Evolutionary conservation across 2,888 invertebrate species (phyloP).

Genomic region (Rambutsinella grinnellia): DNA sequence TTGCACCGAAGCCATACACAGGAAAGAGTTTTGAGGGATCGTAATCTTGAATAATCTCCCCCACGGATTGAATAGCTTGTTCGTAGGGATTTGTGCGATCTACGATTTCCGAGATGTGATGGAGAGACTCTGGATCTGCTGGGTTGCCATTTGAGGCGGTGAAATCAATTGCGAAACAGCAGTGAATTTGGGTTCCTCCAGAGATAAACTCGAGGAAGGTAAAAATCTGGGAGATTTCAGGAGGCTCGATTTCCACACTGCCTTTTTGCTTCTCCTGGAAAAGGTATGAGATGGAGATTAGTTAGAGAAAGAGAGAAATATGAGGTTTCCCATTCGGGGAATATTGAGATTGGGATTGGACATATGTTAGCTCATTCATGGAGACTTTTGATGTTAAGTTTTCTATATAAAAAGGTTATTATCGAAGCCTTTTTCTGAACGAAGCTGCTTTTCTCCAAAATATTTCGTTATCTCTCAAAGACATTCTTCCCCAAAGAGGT

Average conservation of each 20-base stretch:
- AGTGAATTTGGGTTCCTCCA: slow-evolving; percentile 71
- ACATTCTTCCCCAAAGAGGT: slow-evolving; percentile 22
- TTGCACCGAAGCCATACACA: slow-evolving; percentile 63
- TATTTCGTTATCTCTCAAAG: slow-evolving; percentile 22
- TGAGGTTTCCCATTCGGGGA: not conserved
- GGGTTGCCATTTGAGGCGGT: slow-evolving; percentile 66
- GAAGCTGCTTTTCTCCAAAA: not conserved
- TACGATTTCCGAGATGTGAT: slow-evolving; percentile 49
- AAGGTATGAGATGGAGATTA: not conserved
- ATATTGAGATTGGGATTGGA: not conserved
- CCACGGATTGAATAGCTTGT: slow-evolving; percentile 67
- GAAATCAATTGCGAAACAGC: slow-evolving; percentile 71
- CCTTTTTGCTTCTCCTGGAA: slow-evolving; percentile 48
- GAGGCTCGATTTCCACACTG: slow-evolving; percentile 38
- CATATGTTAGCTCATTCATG: too few relatives aligned
- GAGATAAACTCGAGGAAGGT: slow-evolving; percentile 75
- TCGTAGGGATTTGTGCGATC: slow-evolving; percentile 59
- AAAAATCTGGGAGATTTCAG: slow-evolving; percentile 65
- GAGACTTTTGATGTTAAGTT: too few relatives aligned
- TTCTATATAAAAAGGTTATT: too few relatives aligned
- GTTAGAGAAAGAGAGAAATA: not conserved
- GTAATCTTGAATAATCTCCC: slow-evolving; percentile 71
- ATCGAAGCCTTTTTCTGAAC: not conserved
- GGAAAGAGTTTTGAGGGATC: slow-evolving; percentile 72
- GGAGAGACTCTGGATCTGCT: slow-evolving; percentile 52